Base-by-base conservation (phyloP, 1,140 invertebrate genomes). In the Danaus melanippus region DNA sequence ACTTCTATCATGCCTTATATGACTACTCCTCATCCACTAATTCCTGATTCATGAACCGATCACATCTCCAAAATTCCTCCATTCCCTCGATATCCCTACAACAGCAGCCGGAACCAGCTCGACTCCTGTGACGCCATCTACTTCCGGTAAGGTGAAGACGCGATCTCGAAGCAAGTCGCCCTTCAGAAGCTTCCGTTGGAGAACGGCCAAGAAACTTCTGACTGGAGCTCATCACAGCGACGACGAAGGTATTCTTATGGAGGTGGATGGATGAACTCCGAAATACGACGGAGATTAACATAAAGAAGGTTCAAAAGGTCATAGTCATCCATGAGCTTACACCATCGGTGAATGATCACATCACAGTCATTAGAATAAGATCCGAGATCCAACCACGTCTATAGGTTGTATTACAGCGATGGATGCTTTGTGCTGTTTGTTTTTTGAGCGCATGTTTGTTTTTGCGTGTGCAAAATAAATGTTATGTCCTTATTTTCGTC, bases 111-210 rank as follows among this genome's bases (percentile, higher is more conserved):
- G 83, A 10, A 58, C 79, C 68, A 76, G 81, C 56, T 81, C 78
- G 21, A 71, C 74, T 10, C 76, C 79, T 11, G 73, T 77, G 6
- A 86, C 85, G 47, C 74, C 84, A 17, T 79, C 81, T 10, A 83
- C 76, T 50, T 78, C 80, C 67, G 76, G 77, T 81, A 88, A 87
- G 78, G 90, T 92, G 87, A 94, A 94, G 89, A 91, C 93, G 80
- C 91, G 92, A 64, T 94, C 92, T 61, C 91, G 95, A 65, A 96
- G 94, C 88, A 97, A 96, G 87, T 96, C 94, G 58, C 95, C 95
- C 49, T 97, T 97, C 91, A 89, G 95, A 69, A 95, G 94, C 85
- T 96, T 96, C 90, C 91, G 94, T 55, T 96, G 94, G 94, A 65
- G 69, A 42, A 81, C 83, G 41, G 81, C 80, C 17, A 95, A 94